These are phyloP conservation scores for Dysmachus trigonus DNA, from an alignment of 2,888 invertebrate genomes.

Conservation along the genomic window DNA sequence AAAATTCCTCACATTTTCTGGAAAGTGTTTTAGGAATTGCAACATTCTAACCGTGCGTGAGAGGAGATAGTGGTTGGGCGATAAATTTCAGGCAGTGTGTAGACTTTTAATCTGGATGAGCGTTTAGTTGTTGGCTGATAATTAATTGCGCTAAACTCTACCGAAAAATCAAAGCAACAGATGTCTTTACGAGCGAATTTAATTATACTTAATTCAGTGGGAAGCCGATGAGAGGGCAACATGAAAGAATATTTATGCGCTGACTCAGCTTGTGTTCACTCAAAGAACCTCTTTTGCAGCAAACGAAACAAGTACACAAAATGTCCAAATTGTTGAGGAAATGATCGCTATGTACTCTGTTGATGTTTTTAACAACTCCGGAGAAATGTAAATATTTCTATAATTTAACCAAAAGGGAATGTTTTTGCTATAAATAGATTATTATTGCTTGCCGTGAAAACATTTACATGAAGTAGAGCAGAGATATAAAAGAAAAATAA, in stretches of 20 bases:
- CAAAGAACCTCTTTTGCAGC: not conserved
- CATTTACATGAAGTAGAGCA: not conserved
- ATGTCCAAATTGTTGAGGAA: not conserved
- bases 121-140: not conserved
- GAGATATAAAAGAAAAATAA: not conserved
- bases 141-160: slow-evolving; percentile 8
- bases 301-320: not conserved
- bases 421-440: not conserved
- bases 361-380: not conserved
- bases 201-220: not conserved
- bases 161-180: slow-evolving; percentile 27
- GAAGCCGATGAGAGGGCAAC: not conserved
- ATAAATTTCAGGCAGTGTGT: not conserved
- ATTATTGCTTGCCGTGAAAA: not conserved
- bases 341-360: not conserved
- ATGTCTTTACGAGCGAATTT: slow-evolving; percentile 22
- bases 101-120: not conserved
- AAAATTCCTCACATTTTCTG: no score
- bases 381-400: not conserved
- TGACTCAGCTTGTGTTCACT: not conserved
- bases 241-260: not conserved
- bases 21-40: not conserved
- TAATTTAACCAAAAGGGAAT: not conserved
- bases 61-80: not conserved
- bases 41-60: not conserved